Conservation (phyloP, 2,797 vertebrate genomes). For the Sebastiscus tertius region DNA sequence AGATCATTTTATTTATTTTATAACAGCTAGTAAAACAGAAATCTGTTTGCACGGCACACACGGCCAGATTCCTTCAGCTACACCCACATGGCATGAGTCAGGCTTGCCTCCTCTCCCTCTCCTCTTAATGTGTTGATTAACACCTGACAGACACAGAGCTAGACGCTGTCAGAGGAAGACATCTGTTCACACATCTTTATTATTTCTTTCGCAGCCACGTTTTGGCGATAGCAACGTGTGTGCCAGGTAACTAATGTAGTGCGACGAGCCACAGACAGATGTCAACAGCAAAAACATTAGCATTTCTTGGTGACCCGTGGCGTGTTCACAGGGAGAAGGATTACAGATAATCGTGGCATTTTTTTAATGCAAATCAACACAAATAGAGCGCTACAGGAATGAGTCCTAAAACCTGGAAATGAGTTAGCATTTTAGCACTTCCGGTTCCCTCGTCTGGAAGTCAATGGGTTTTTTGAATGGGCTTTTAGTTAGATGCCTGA, state of each 20-base stretch:
- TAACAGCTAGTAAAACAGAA: constrained; percentile 41
- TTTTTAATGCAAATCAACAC: background rate
- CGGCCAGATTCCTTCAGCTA: constrained; percentile 41
- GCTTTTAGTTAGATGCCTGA: too few relatives aligned
- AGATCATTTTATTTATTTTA: constrained; percentile 24
- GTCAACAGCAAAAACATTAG: constrained; percentile 38
- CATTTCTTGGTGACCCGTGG: constrained; percentile 20
- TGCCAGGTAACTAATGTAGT: constrained; percentile 56
- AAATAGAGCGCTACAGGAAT: background rate
- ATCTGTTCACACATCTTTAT: constrained; percentile 66
- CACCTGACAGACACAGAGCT: constrained; percentile 70
- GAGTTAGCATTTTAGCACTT: too few relatives aligned
- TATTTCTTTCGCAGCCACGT: constrained; percentile 59
- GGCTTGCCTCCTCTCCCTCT: constrained; percentile 41
- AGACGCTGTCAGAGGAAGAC: constrained; percentile 62
- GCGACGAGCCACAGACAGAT: constrained; percentile 46
- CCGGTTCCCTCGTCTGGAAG: too few relatives aligned
- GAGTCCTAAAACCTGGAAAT: too few relatives aligned
- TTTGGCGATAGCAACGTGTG: constrained; percentile 41
- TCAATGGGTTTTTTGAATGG: too few relatives aligned
- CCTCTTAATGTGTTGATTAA: constrained; percentile 71
- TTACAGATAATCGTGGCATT: background rate
- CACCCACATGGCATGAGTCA: constrained; percentile 57
- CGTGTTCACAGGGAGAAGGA: background rate
- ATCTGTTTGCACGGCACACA: constrained; percentile 39